Conservation (phyloP, 2,113 vertebrate genomes). For the Chionomys nivalis region DNA sequence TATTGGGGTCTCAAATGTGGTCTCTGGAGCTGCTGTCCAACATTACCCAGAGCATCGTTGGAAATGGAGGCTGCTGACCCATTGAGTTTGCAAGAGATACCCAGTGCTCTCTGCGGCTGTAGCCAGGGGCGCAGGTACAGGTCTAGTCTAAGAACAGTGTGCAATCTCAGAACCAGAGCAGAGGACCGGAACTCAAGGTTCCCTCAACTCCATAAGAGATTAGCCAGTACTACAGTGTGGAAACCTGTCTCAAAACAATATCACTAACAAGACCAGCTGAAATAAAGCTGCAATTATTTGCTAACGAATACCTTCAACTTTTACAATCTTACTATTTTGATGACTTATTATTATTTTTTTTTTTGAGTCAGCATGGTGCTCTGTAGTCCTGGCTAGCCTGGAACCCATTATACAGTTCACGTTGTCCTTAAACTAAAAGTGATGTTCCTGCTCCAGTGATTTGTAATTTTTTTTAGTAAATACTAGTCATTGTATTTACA, state of each 20-base stretch:
- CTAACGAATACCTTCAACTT: not conserved
- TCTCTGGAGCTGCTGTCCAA: not conserved
- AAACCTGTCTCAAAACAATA: not conserved
- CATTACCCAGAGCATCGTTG: too few species aligned
- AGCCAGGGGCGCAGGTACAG: not conserved
- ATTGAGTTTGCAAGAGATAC: not conserved
- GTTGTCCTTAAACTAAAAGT: not conserved
- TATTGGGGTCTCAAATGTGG: not conserved
- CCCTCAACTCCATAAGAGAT: not conserved
- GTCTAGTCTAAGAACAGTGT: not conserved
- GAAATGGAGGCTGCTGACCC: not conserved
- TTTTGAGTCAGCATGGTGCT: not conserved
- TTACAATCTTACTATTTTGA: not conserved
- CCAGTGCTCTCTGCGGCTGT: not conserved
- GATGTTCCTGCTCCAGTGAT: not conserved
- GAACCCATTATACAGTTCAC: not conserved
- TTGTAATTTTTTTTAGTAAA: not conserved
- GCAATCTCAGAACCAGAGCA: not conserved
- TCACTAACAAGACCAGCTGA: not conserved
- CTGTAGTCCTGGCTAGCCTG: not conserved
- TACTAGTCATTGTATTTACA: not conserved
- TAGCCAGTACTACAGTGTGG: not conserved
- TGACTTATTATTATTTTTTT: not conserved
- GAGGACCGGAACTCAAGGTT: not conserved
- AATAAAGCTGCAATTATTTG: not conserved